Percentiles rank a stretch among this genome's conserved stretches.
These are phyloP conservation scores for Aphodius sticticus DNA, from an alignment of 2,888 invertebrate species.

Conservation along the genomic window DNA sequence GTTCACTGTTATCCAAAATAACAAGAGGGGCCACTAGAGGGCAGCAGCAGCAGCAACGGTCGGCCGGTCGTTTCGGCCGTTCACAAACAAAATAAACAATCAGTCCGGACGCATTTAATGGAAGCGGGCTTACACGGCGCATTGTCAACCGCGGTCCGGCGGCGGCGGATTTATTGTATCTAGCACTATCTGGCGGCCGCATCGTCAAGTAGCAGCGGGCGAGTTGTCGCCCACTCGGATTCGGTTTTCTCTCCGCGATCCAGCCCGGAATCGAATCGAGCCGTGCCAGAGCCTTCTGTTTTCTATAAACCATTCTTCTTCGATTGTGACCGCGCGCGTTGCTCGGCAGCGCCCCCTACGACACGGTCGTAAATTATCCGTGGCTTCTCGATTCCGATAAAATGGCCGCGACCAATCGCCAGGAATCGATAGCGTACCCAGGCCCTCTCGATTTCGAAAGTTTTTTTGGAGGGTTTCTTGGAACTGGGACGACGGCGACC, in stretches of 20 bases:
- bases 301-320: conserved; percentile 38
- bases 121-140: conserved; percentile 42
- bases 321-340: conserved; percentile 4
- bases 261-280: conserved; percentile 8
- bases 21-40: neutral
- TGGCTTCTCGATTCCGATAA: neutral
- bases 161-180: conserved; percentile 42
- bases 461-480: neutral
- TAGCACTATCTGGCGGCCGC: conserved; percentile 45
- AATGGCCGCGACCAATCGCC: neutral
- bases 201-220: conserved; percentile 45
- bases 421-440: conserved; percentile 4
- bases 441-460: neutral
- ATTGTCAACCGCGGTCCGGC: conserved; percentile 40
- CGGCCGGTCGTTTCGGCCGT: neutral
- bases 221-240: conserved; percentile 44
- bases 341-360: neutral
- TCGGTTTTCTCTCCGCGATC: conserved; percentile 37
- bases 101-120: conserved; percentile 16
- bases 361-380: neutral
- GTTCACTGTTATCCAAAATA: neutral
- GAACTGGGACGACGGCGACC: neutral
- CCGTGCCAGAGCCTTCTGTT: conserved; percentile 37
- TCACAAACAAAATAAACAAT: neutral
- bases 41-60: neutral